Conservation (phyloP, 2,113 vertebrate genomes). For the Sylvietta virens region DNA sequence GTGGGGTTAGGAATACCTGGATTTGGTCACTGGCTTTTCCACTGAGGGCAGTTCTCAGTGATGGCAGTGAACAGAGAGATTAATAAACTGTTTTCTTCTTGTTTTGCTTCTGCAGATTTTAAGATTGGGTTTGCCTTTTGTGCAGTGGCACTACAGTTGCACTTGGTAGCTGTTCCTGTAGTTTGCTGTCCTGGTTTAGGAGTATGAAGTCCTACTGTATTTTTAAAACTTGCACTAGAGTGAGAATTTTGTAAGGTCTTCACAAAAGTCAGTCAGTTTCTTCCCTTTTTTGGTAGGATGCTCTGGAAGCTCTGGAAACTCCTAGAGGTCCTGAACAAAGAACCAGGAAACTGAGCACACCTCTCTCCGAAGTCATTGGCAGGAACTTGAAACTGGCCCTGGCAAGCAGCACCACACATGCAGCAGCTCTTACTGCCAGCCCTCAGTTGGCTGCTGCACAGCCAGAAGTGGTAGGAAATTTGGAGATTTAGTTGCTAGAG, state of each 20-base stretch:
- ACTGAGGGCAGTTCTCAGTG: background rate
- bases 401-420: constrained; percentile 80
- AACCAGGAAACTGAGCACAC: constrained; percentile 75
- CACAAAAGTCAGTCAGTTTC: background rate
- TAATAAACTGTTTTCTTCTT: background rate
- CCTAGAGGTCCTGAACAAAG: constrained; percentile 74
- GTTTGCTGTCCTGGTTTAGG: background rate
- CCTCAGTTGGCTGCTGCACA: constrained; percentile 70
- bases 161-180: background rate
- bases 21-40: background rate
- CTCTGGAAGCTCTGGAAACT: constrained; percentile 84
- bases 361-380: constrained; percentile 87
- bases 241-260: background rate
- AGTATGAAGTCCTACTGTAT: background rate
- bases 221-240: background rate
- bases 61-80: background rate
- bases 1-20: background rate
- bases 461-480: constrained; percentile 51
- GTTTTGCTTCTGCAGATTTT: background rate
- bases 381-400: constrained; percentile 88
- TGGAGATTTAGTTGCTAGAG: background rate
- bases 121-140: background rate
- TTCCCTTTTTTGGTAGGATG: constrained; percentile 75
- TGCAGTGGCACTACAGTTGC: background rate
- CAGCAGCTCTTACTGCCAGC: constrained; percentile 78